Base-by-base conservation (phyloP, 30 jellyfish, hydroid and myxozoan genomes). In the Aurelia aurita complex sp. Pacific region DNA sequence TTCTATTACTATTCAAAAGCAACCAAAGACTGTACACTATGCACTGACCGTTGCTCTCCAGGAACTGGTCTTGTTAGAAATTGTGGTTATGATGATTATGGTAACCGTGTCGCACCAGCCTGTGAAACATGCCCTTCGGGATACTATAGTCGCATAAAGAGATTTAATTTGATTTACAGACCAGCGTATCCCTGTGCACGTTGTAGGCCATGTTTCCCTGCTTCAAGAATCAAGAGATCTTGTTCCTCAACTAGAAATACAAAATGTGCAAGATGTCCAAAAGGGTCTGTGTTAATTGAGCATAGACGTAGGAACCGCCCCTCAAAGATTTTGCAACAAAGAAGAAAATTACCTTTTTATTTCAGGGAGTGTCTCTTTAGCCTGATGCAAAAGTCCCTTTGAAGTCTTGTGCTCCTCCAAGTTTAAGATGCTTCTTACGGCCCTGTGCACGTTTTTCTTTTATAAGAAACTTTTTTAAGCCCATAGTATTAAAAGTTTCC, bases 81-180 rank as follows among this genome's bases (percentile, higher is more conserved):
- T 59, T 82, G 91, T 61, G 91, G 91, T 9, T 82, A 53, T 51
- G 80, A 82, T 34, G 82, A 68, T 9, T 82, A 52, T 46, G 91
- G 91, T 10, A 82, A 65, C 42, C 63, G 59, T 50, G 54, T 69
- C 5, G 40, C 18, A 33, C 74, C 79, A 13, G 85, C 85, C 12
- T 82, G 91, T 38, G 43, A 79, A 0, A 68, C 77, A 29, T 82
- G 91, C 64, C 61, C 64, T 59, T 59, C 63, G 2, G 91, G 91
- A 69, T 82, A 82, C 64, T 82, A 35, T 70, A 69, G 61, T 60
- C 55, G 70, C 34, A 60, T 38, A 15, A 66, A 67, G 34, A 13
- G n/a, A 46, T 15, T 33, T 34, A 19, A 42, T n/a, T 38, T 64
- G 8, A 32, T 29, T 14, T 38, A 71, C 68, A 42, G 72, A 54